Evolutionary conservation across 1,140 invertebrate species (phyloP).

Genomic region (Hyposmocoma kahamanoa): DNA sequence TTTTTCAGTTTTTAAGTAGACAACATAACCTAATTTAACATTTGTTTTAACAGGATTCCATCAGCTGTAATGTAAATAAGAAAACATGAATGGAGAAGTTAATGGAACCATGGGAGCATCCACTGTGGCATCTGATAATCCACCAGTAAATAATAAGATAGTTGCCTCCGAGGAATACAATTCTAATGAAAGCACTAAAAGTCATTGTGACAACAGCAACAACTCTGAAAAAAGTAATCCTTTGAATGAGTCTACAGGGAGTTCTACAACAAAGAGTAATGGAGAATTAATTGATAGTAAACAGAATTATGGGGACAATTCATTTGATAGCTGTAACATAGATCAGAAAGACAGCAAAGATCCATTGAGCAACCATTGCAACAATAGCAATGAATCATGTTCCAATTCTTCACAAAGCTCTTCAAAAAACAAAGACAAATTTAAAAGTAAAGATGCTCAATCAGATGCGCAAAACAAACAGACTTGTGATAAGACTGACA

Average conservation of each 20-base stretch:
- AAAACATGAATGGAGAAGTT: conserved; percentile 52
- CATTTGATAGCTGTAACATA: neutral
- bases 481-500: too few relatives aligned
- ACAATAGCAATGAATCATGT: conserved; percentile 30
- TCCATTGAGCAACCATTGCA: conserved; percentile 18
- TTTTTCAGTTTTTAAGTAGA: conserved; percentile 24
- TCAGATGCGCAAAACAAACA: too few relatives aligned
- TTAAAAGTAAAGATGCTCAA: too few relatives aligned
- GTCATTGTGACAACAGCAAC: conserved; percentile 19
- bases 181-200: conserved; percentile 11
- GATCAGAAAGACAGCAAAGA: conserved; percentile 5
- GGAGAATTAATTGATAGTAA: neutral
- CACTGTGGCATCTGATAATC: conserved; percentile 23
- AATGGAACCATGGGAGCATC: conserved; percentile 48
- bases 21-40: conserved; percentile 39
- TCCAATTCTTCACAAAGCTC: too few relatives aligned
- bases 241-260: neutral
- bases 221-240: conserved; percentile 17
- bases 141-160: conserved; percentile 11
- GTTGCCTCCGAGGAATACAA: conserved; percentile 12
- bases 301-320: conserved; percentile 9
- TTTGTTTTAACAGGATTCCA: conserved; percentile 46
- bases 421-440: too few relatives aligned
- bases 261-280: neutral
- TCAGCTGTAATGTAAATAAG: conserved; percentile 43